These are phyloP conservation scores for Hymenopus coronatus DNA, from an alignment of 2,888 invertebrate species.

Conservation along the genomic window DNA sequence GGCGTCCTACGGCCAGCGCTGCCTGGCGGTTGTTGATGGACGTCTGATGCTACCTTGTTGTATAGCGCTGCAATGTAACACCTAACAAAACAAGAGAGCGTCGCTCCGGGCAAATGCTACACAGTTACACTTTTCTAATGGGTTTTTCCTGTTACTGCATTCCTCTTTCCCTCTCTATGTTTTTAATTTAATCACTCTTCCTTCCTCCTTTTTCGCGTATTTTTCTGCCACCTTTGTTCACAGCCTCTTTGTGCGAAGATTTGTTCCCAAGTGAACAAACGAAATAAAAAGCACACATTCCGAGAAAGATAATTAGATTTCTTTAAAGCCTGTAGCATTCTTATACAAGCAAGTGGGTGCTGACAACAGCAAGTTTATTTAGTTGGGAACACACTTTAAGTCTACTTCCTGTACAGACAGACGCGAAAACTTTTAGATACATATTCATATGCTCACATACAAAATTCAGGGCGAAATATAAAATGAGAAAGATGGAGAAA, in stretches of 20 bases:
- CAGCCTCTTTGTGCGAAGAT: neutral
- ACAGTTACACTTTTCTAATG: neutral
- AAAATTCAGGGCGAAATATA: too few species aligned
- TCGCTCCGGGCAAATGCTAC: neutral
- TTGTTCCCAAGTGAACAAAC: neutral
- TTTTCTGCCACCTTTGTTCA: neutral
- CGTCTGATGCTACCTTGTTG: neutral
- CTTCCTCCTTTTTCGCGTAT: neutral
- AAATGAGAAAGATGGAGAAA: too few species aligned
- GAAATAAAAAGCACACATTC: neutral
- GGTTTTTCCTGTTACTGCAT: neutral
- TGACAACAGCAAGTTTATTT: neutral
- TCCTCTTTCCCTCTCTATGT: neutral
- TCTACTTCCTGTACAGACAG: too few species aligned
- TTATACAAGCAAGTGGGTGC: neutral
- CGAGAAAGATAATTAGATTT: neutral
- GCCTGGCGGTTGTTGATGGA: neutral
- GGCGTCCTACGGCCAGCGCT: neutral
- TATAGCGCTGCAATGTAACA: neutral
- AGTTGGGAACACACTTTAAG: neutral
- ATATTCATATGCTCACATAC: too few species aligned
- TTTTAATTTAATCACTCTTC: slow-evolving; percentile 3
- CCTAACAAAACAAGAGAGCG: neutral
- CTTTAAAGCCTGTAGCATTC: neutral
- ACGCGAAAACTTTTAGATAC: too few species aligned